phyloP scores from a whole-genome alignment of 2,113 vertebrate genomes.

The Pangasianodon hypophthalmus region DNA sequence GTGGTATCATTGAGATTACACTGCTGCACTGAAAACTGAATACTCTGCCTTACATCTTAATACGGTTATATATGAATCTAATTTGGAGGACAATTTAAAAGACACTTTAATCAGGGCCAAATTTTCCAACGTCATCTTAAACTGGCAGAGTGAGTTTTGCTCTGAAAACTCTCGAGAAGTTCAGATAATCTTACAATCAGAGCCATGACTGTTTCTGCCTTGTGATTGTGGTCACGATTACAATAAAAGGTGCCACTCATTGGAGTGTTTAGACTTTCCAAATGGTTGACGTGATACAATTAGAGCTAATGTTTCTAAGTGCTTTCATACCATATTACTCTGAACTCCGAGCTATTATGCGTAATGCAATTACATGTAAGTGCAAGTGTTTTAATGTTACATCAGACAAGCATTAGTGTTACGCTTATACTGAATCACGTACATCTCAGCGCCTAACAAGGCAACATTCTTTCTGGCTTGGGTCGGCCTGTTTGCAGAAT shows the following conservation, averaged over 20 bases:
- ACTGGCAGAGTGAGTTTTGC: neutral
- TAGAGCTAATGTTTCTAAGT: neutral
- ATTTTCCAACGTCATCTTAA: neutral
- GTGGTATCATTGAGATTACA: neutral
- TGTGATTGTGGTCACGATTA: neutral
- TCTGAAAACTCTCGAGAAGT: neutral
- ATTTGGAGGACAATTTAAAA: neutral
- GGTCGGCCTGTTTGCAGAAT: constrained; percentile 32
- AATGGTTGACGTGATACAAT: neutral
- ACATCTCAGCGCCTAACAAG: constrained; percentile 24
- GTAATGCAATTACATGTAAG: neutral
- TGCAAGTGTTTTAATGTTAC: neutral
- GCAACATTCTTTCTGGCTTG: constrained; percentile 17
- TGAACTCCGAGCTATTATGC: neutral
- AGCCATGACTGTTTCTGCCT: neutral
- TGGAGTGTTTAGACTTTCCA: neutral
- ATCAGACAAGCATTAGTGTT: neutral
- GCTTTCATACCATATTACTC: neutral
- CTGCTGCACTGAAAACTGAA: neutral
- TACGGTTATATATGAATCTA: neutral
- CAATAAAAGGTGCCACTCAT: constrained; percentile 2
- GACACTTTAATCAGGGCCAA: neutral
- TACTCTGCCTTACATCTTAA: neutral
- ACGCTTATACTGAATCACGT: constrained; percentile 1
- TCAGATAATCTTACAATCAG: neutral